Percentiles rank a stretch among this genome's conserved stretches.
Evolutionary conservation across 2,888 invertebrate genomes (phyloP).

Genomic region (Trypoxylon attenuatum): DNA sequence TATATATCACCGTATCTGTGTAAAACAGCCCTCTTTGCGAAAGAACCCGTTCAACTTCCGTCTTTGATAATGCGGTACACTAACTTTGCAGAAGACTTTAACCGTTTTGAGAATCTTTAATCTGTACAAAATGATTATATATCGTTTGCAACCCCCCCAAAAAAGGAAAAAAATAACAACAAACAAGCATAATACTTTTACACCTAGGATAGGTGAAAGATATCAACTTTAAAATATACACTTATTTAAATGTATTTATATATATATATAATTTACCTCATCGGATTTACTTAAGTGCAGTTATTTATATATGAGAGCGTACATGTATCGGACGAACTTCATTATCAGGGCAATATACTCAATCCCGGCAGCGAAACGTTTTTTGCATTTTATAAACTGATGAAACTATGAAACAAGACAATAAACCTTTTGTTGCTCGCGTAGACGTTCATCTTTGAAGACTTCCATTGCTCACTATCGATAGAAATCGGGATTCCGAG

Average conservation of each 20-base stretch:
- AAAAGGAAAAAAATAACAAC: background rate
- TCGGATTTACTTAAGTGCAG: slow-evolving; percentile 22
- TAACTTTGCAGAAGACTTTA: slow-evolving; percentile 10
- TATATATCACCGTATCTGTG: slow-evolving; percentile 8
- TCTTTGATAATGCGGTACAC: slow-evolving; percentile 24
- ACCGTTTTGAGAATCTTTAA: slow-evolving; percentile 17
- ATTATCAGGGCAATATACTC: slow-evolving; percentile 13
- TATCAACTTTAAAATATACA: slow-evolving; percentile 18
- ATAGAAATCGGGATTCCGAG: slow-evolving; percentile 1
- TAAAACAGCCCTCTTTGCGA: slow-evolving; percentile 4
- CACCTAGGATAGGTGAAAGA: slow-evolving; percentile 15
- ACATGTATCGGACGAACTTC: slow-evolving; percentile 25
- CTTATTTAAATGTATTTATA: slow-evolving; percentile 36
- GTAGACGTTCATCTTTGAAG: slow-evolving; percentile 9
- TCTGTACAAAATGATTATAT: slow-evolving; percentile 28
- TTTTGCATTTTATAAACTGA: slow-evolving; percentile 34
- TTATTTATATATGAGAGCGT: slow-evolving; percentile 24
- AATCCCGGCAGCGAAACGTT: slow-evolving; percentile 11
- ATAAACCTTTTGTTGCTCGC: slow-evolving; percentile 23
- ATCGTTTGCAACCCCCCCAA: slow-evolving; percentile 17
- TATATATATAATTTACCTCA: slow-evolving; percentile 31
- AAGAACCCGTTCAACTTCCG: background rate
- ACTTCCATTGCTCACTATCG: slow-evolving; percentile 4
- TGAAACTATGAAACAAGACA: slow-evolving; percentile 30
- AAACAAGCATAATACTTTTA: slow-evolving; percentile 21